Percentiles rank a stretch among this genome's conserved stretches.
phyloP scores from a whole-genome alignment of 2,888 invertebrate species.

The Melanophora roralis region DNA sequence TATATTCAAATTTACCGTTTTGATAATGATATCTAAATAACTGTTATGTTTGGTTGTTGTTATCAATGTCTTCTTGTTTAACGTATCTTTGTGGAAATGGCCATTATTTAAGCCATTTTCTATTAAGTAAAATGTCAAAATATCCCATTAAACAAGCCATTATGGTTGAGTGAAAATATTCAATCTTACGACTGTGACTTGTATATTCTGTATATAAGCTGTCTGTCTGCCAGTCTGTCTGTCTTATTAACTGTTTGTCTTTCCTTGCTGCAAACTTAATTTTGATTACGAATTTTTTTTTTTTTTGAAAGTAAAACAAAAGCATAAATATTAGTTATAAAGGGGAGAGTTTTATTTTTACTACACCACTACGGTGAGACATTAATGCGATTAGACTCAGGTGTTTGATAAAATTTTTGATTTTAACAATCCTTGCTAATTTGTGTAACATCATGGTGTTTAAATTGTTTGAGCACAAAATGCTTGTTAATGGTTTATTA shows the following conservation, averaged over 20 bases:
- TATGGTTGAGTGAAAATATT: constrained; percentile 64
- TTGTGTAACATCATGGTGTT: constrained; percentile 54
- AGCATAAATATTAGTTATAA: not conserved
- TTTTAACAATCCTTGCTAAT: constrained; percentile 55
- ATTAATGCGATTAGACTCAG: constrained; percentile 32
- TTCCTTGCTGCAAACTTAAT: not conserved
- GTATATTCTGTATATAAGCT: not conserved
- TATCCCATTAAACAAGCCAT: constrained; percentile 67
- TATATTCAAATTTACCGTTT: constrained; percentile 41
- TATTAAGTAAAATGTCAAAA: constrained; percentile 66
- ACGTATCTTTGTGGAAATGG: constrained; percentile 48
- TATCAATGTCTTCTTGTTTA: not conserved
- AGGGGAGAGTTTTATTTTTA: constrained; percentile 9
- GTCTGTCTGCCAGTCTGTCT: not conserved
- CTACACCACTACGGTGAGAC: not conserved
- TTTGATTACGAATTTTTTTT: constrained; percentile 7
- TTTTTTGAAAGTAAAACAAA: not conserved
- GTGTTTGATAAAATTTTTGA: constrained; percentile 40
- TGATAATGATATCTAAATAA: constrained; percentile 52
- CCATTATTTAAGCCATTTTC: constrained; percentile 67
- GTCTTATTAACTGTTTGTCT: not conserved
- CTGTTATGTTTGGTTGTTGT: constrained; percentile 11
- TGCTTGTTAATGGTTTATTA: constrained; percentile 60
- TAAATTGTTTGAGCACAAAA: constrained; percentile 31
- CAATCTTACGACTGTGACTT: constrained; percentile 45